Evolutionary conservation across 2,797 vertebrate genomes (phyloP), one percentile per base, ranked within the genome.

Genomic region (Galagoides demidoff): DNA sequence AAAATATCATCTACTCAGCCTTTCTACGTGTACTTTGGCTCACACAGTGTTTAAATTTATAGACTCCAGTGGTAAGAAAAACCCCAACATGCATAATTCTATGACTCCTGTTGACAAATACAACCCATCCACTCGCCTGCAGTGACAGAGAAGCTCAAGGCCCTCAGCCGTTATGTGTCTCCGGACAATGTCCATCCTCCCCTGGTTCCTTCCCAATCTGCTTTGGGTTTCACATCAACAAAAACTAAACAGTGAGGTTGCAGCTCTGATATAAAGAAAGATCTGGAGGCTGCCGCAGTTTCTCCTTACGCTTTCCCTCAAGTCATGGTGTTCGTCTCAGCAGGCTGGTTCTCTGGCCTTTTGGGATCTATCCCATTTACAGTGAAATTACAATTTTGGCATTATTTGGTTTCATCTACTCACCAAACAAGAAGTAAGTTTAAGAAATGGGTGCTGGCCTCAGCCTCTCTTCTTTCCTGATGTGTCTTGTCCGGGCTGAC

Each of bases 81-180:
- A 25, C 7, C 82, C 34, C 45, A 68, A 52, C 20, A 10, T 0
- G 16, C 22, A 3, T 3, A 27, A 52, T 34, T n/a, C 52, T 34
- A 7, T 22, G n/a, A 66, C 2, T 19, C 27, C 3, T 49, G 6
- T 5, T 7, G 10, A 45, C 63, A 68, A 3, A 34, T 27, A 25
- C 12, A n/a, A 22, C 39, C 63, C 17, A 22, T 52, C 43, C 0
- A 0, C 43, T 25, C 13, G 7, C 31, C 43, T 5, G 3, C 9
- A 10, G 25, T 11, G 45, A 34, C 34, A 45, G 20, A 25, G 45
- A 49, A 68, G 14, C 14, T 45, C 45, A 17, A 34, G 43, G 34
- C n/a, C n/a, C n/a, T 3, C 5, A 31, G n/a, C 2, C 22, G 4
- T 16, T 4, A 20, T 11, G 45, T 70, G 6, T 66, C 82, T 85